phyloP scores from a whole-genome alignment of 2,113 vertebrate species.

The Colaptes auratus region DNA sequence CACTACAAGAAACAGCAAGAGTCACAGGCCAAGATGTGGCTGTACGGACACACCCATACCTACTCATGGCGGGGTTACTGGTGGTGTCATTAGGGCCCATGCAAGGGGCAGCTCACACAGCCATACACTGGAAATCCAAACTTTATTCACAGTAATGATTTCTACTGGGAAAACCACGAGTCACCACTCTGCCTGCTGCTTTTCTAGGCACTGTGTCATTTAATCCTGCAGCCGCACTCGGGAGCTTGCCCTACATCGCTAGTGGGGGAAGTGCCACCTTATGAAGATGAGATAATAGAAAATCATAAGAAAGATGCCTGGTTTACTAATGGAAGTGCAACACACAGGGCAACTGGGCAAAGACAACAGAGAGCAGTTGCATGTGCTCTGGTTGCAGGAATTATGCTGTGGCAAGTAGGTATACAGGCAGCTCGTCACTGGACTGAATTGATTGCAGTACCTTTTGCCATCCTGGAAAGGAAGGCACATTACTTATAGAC shows the following conservation, averaged over 20 bases:
- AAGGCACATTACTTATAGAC: background rate
- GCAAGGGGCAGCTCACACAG: background rate
- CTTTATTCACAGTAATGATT: background rate
- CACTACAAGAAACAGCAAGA: background rate
- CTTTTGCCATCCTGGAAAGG: background rate
- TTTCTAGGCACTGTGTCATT: background rate
- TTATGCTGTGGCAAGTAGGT: background rate
- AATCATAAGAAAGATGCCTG: background rate
- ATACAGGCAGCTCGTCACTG: background rate
- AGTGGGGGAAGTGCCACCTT: background rate
- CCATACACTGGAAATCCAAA: background rate
- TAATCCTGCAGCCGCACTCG: too few relatives aligned
- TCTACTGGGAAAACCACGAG: background rate
- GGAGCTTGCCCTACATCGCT: background rate
- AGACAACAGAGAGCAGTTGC: background rate
- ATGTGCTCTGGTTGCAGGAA: background rate
- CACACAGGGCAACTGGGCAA: background rate
- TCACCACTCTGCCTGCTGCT: background rate
- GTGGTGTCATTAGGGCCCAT: background rate
- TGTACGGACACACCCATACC: background rate
- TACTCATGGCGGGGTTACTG: background rate
- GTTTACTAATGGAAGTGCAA: background rate
- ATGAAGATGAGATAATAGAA: too few relatives aligned
- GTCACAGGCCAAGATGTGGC: background rate
- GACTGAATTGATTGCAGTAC: background rate